Conservation (phyloP, 1,140 invertebrate genomes). For the Aphis gossypii region DNA sequence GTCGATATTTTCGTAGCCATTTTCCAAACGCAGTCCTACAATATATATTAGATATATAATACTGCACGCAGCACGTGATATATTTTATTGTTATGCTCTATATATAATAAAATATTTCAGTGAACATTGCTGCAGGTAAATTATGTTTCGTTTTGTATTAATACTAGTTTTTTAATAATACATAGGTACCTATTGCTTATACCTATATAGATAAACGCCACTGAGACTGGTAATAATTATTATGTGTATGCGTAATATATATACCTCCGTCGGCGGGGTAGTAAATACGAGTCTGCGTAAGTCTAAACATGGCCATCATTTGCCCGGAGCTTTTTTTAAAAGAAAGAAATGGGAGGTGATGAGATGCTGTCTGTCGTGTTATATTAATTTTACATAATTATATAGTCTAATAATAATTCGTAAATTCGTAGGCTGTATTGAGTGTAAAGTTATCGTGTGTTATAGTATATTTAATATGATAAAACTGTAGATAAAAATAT, state of each 20-base stretch:
- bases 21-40: conserved; percentile 8
- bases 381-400: neutral
- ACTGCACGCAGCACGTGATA: neutral
- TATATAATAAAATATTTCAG: neutral
- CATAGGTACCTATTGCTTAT: neutral
- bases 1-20: conserved; percentile 51
- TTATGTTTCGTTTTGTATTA: neutral
- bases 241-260: neutral
- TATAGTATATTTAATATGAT: neutral
- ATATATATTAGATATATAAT: neutral
- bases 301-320: neutral
- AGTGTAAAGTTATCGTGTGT: neutral
- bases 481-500: neutral
- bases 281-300: neutral
- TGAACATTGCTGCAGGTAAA: neutral
- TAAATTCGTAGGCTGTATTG: neutral
- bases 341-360: neutral
- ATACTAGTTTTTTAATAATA: neutral
- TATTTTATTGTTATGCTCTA: neutral
- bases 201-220: no score
- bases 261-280: neutral
- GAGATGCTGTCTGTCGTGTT: neutral
- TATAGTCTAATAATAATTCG: neutral
- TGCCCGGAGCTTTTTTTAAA: neutral
- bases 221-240: no score